Conservation (phyloP, 2,113 vertebrate species). For the Trogon surrucura region DNA sequence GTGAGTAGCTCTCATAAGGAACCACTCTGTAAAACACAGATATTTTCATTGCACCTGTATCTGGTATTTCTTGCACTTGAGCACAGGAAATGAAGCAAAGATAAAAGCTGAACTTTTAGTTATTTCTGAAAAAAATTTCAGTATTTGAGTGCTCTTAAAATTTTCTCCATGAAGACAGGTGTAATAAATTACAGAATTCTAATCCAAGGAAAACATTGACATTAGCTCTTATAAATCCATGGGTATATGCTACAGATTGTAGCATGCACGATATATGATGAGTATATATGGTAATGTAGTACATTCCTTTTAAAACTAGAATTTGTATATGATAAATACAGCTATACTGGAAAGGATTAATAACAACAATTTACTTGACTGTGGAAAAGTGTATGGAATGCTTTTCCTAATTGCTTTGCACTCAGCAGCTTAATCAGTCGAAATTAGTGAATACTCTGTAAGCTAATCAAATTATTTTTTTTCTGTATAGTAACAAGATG, state of each 20-base stretch:
- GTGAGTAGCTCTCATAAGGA: background rate
- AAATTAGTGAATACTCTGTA: slow-evolving; percentile 16
- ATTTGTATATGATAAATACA: background rate
- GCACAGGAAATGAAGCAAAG: background rate
- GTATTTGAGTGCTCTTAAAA: background rate
- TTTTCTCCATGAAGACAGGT: background rate
- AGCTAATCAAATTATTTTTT: background rate
- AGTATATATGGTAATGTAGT: background rate
- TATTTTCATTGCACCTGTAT: background rate
- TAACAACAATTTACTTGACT: background rate
- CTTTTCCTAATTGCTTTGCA: background rate
- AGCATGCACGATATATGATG: background rate
- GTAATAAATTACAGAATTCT: background rate
- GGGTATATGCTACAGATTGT: background rate
- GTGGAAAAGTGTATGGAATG: background rate
- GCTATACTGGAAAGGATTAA: background rate
- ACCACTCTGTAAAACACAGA: background rate
- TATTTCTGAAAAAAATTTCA: background rate
- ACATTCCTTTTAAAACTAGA: background rate
- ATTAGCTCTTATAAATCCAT: background rate
- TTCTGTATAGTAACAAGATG: background rate
- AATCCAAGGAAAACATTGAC: background rate
- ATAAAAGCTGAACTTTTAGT: background rate
- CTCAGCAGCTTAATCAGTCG: slow-evolving; percentile 4
- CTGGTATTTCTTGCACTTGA: background rate